Conservation (phyloP, 2,888 invertebrate genomes). For the Oxytorus armatus region DNA sequence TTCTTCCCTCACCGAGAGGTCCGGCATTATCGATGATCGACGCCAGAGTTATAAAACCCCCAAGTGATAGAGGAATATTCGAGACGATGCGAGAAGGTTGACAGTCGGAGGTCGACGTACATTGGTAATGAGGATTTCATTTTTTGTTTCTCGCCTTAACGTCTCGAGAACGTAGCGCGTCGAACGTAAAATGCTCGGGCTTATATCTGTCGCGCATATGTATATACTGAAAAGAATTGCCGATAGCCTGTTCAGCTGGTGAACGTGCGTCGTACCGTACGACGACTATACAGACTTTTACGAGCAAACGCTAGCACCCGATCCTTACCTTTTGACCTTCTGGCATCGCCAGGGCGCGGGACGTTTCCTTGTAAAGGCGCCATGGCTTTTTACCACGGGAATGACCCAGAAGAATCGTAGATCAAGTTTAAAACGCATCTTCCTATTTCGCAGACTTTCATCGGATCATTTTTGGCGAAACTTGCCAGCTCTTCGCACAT, state of each 20-base stretch:
- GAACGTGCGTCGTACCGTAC: conserved; percentile 66
- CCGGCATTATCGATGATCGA: conserved; percentile 9
- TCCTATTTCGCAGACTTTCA: background rate
- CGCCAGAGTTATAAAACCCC: conserved; percentile 41
- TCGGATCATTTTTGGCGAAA: background rate
- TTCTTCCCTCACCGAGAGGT: conserved; percentile 1
- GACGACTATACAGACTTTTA: conserved; percentile 71
- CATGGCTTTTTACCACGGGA: conserved; percentile 7
- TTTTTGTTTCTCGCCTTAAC: conserved; percentile 10
- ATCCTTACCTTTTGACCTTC: conserved; percentile 74
- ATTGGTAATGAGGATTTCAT: conserved; percentile 76
- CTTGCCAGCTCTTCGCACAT: no score
- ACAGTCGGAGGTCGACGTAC: conserved; percentile 72
- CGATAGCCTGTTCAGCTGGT: conserved; percentile 44
- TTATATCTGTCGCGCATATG: background rate
- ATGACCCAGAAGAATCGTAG: background rate
- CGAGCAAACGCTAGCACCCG: conserved; percentile 68
- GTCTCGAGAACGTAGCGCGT: conserved; percentile 50
- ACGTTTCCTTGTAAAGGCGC: conserved; percentile 55
- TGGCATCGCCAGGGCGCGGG: conserved; percentile 62
- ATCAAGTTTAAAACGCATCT: background rate
- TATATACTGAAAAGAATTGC: conserved; percentile 28
- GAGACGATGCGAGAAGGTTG: conserved; percentile 66
- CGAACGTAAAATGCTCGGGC: conserved; percentile 51
- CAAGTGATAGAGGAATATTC: conserved; percentile 39